phyloP scores from a whole-genome alignment of 2,797 vertebrate genomes.

The Squalus acanthias region DNA sequence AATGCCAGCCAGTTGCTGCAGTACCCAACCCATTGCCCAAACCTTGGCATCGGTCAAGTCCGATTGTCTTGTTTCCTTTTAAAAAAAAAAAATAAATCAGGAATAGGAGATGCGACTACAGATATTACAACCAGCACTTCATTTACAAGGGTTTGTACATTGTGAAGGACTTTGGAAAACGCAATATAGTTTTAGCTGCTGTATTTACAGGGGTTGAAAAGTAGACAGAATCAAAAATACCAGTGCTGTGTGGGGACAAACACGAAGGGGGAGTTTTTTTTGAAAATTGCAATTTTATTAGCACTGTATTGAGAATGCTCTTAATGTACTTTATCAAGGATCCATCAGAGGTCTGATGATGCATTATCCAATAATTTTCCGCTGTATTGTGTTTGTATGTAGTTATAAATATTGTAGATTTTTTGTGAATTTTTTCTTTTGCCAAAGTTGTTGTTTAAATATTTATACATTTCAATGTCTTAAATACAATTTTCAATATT shows the following conservation, averaged over 20 bases:
- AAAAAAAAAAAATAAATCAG: not conserved
- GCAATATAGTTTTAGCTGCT: slow-evolving; percentile 35
- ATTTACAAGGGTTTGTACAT: slow-evolving; percentile 27
- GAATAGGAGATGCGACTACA: not conserved
- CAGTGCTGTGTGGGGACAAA: slow-evolving; percentile 24
- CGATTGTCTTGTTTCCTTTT: slow-evolving; percentile 12
- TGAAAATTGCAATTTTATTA: slow-evolving; percentile 57
- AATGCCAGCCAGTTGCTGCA: not conserved
- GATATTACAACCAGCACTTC: slow-evolving; percentile 29
- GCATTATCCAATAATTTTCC: slow-evolving; percentile 74
- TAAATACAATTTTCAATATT: slow-evolving; percentile 78
- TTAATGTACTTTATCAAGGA: slow-evolving; percentile 61
- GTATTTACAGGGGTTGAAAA: slow-evolving; percentile 34
- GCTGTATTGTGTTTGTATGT: slow-evolving; percentile 88
- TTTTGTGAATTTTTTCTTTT: slow-evolving; percentile 67
- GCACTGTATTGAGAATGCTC: slow-evolving; percentile 73
- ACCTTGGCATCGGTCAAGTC: not conserved
- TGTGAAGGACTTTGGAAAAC: slow-evolving; percentile 33
- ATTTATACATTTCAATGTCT: slow-evolving; percentile 92
- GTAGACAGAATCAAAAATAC: slow-evolving; percentile 33
- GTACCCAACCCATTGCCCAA: not conserved
- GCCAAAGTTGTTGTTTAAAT: slow-evolving; percentile 70
- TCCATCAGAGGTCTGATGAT: slow-evolving; percentile 70
- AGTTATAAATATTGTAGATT: slow-evolving; percentile 76
- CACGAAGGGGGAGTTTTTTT: slow-evolving; percentile 58